Base-by-base conservation (phyloP, 2,888 invertebrate genomes). In the Griposia aprilina region DNA sequence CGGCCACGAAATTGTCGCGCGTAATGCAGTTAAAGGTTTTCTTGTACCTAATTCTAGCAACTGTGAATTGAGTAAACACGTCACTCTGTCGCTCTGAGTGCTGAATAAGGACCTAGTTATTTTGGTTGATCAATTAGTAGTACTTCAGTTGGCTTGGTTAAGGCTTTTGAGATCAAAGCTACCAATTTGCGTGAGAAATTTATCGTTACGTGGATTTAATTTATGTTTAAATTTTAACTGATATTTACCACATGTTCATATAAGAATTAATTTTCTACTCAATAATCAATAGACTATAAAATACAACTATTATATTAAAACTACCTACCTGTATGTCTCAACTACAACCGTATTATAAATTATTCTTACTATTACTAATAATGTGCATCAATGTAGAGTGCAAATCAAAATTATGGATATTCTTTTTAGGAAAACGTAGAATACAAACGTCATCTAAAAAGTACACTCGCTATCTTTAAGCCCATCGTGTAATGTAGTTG, bases 341-440 rank as follows among this genome's bases (percentile, higher is more conserved):
- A 91, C 92, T 93, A 93, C 92, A 91, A 91, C 90, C 88, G 87
- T 93, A 92, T 87, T 93, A 91, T 88, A 93, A 92, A 91, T 92
- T 75, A 88, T 88, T 90, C 89, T 82, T 88, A 89, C 90, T 91
- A 91, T 88, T 77, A 84, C 91, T 92, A 92, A 90, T 81, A 92
- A 90, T 81, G 91, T 92, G 92, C 90, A 89, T 90, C 84, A 84
- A 90, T 90, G 87, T 88, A 84, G 71, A 75, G 69, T 71, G 78
- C 67, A 45, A 75, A 67, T 74, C 78, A 78, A 75, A 78, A 83
- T 70, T 15, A 65, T 55, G 78, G 69, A 60, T 80, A 82, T 68
- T 63, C 71, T 76, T 75, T 80, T 81, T 74, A 78, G 70, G 68
- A 70, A 62, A 57, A 63, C 78, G 52, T 65, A 26, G 20, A 74